A percentile compares a stretch with the other conserved stretches of the same genome.
phyloP scores from a whole-genome alignment of 2,797 vertebrate species.

The Artibeus lituratus region DNA sequence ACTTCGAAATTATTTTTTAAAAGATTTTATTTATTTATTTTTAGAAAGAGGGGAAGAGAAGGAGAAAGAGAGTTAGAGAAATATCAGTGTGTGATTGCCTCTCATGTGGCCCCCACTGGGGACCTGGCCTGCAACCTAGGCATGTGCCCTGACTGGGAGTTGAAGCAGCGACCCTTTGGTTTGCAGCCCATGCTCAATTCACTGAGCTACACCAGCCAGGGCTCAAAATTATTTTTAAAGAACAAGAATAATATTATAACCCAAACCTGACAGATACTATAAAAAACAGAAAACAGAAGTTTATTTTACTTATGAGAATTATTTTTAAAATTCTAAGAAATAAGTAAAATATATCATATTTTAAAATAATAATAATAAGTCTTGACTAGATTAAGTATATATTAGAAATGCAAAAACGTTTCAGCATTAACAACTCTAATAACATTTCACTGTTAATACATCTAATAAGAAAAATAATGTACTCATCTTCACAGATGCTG shows the following conservation, averaged over 20 bases:
- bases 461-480: background rate
- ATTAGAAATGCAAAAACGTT: background rate
- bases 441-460: background rate
- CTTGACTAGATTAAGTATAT: background rate
- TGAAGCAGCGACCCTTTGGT: too few species aligned
- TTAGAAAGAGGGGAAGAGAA: too few species aligned
- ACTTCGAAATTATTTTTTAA: conserved; percentile 6
- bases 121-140: too few species aligned
- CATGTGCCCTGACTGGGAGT: too few species aligned
- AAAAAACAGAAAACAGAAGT: conserved; percentile 6
- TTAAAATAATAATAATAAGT: conserved; percentile 27
- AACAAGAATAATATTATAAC: background rate
- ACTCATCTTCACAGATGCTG: background rate
- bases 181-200: too few species aligned
- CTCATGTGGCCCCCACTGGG: too few species aligned
- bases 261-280: background rate
- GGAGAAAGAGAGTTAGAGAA: too few species aligned
- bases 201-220: too few species aligned
- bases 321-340: conserved; percentile 14
- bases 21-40: too few species aligned
- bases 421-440: background rate
- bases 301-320: conserved; percentile 6
- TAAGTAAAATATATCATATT: background rate
- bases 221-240: conserved; percentile 21
- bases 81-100: too few species aligned